Evolutionary conservation across 2,888 invertebrate genomes (phyloP), one percentile per base, ranked within the genome.

Genomic region (Agrilus cyanescens): DNA sequence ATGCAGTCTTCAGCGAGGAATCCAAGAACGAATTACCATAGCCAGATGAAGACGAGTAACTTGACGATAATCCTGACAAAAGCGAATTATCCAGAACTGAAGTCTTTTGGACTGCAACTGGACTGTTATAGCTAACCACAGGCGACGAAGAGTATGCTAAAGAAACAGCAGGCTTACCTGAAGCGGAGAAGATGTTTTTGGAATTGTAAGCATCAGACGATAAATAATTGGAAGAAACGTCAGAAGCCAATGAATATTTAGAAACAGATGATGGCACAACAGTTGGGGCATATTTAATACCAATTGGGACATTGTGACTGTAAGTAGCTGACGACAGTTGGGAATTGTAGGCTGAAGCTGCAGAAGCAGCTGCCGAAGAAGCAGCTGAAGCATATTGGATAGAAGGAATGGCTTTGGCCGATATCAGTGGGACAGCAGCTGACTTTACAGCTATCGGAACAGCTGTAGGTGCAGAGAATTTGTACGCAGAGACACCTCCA

Each of bases 131-230:
- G n/a, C 63, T 58, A 25, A 68, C 53, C 1, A 62, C 58, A 37
- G 68, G 70, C 4, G 70, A 63, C 36, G 54, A 71, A 12, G 72
- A 63, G 39, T 55, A 72, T 14, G 72, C 66, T 2, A 71, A 65
- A 2, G 71, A 69, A 1, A 70, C 69, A n/a, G 66, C 69, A 39
- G 66, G 62, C n/a, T 44, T 32, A 36, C 37, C 34, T 31, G 39
- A 61, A 34, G 51, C 44, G 12, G 50, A 16, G 20, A 45, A 49
- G 33, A 54, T 42, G 7, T 45, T 45, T 8, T 32, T 30, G 35
- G 33, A 4, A 55, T 45, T 6, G 48, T 49, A 0, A 54, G 54
- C 29, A 44, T 47, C 37, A 43, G 39, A 54, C 48, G 58, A 59
- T 44, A 50, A 62, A 48, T 65, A 67, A 0, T 68, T 64, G 44